Evolutionary conservation across 2,888 invertebrate species (phyloP).

Genomic region (Limnephilus auricula): DNA sequence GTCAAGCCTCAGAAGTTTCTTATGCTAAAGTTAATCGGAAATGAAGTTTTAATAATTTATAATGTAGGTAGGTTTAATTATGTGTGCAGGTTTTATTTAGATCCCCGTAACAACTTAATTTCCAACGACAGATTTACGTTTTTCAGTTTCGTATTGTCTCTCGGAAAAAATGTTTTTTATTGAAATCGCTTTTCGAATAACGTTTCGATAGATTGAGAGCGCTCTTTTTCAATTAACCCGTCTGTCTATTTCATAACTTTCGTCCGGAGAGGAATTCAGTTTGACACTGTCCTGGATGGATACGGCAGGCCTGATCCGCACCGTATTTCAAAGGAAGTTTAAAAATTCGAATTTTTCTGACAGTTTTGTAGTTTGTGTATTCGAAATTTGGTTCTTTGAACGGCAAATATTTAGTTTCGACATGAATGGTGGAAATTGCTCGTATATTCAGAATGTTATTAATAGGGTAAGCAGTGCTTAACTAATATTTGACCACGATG

Average conservation of each 20-base stretch:
- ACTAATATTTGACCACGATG: too few species aligned
- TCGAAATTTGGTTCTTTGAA: background rate
- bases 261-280: constrained; percentile 39
- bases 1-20: too few species aligned
- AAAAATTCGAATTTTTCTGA: background rate
- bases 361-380: background rate
- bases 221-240: constrained; percentile 32
- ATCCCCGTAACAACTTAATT: background rate
- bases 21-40: too few species aligned
- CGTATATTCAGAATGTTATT: background rate
- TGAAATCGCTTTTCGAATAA: constrained; percentile 10
- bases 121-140: background rate
- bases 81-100: background rate
- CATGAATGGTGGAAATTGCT: background rate
- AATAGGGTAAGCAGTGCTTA: background rate
- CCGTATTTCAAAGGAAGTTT: background rate
- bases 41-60: too few species aligned
- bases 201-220: background rate
- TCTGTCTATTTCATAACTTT: constrained; percentile 38
- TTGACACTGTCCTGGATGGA: constrained; percentile 24
- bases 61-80: too few species aligned
- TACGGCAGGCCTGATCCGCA: background rate
- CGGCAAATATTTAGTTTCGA: background rate
- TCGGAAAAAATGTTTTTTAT: background rate
- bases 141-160: background rate